Evolutionary conservation across 2,113 vertebrate genomes (phyloP).

Genomic region (Psephotus haematonotus): DNA sequence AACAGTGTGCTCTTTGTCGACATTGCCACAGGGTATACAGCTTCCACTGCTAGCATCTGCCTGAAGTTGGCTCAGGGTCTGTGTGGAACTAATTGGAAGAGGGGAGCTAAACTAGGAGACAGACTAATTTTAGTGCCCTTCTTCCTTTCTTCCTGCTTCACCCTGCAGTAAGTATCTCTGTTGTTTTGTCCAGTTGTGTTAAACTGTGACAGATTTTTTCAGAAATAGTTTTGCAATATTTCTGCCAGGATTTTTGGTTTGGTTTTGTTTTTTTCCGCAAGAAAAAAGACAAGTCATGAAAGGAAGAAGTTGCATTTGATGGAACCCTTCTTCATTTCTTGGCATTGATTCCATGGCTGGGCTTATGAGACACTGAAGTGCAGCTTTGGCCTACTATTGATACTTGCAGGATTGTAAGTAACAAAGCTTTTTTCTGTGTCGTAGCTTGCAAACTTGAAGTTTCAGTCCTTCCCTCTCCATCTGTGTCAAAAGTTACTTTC

Average conservation of each 20-base stretch:
- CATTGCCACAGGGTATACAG: neutral
- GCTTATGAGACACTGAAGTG: neutral
- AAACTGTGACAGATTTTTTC: neutral
- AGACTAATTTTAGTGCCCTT: neutral
- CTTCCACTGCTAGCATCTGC: conserved; percentile 35
- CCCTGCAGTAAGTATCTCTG: neutral
- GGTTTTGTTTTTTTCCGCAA: neutral
- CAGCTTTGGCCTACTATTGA: neutral
- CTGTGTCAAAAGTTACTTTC: neutral
- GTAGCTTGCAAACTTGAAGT: neutral
- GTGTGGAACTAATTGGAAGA: neutral
- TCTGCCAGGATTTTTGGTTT: neutral
- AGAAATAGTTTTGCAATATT: neutral
- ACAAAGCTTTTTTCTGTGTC: neutral
- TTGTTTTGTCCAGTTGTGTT: neutral
- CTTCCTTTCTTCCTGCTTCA: neutral
- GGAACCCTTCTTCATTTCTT: neutral
- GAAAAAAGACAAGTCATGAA: neutral
- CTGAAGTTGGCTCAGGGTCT: neutral
- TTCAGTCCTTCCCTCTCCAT: neutral
- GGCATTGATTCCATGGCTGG: neutral
- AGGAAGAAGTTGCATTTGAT: neutral
- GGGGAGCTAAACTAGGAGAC: neutral
- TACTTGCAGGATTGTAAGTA: neutral
- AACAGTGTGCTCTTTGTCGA: neutral